Conservation (phyloP, 2,888 invertebrate genomes). For the Thecocarcelia acutangulata region DNA sequence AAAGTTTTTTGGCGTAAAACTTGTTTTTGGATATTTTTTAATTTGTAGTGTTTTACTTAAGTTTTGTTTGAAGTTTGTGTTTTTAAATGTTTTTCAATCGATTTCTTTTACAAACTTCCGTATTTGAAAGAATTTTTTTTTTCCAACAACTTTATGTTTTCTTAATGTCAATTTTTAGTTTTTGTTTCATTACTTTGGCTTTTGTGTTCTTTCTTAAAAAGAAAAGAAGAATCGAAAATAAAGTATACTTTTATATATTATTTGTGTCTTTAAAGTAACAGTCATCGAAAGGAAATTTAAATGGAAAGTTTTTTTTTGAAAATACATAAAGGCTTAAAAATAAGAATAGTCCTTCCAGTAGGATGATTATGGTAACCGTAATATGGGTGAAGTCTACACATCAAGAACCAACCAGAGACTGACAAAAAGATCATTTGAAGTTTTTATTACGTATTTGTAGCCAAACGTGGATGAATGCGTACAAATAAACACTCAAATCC, state of each 20-base stretch:
- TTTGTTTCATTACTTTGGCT: constrained; percentile 34
- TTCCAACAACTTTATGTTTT: constrained; percentile 19
- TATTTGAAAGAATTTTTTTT: constrained; percentile 4
- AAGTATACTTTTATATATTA: constrained; percentile 14
- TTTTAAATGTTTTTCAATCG: constrained; percentile 43
- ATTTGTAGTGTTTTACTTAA: constrained; percentile 61
- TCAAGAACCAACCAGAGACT: too few relatives aligned
- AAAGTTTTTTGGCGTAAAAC: constrained; percentile 57
- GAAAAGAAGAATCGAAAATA: too few relatives aligned
- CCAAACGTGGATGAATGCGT: too few relatives aligned
- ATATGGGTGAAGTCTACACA: too few relatives aligned
- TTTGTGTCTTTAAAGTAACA: constrained; percentile 55
- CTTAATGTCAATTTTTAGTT: constrained; percentile 43
- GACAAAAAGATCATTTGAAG: too few relatives aligned
- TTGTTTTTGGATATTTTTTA: constrained; percentile 52
- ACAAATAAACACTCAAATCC: too few relatives aligned
- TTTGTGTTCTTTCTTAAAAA: constrained; percentile 37
- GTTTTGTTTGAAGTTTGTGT: constrained; percentile 42
- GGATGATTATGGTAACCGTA: too few relatives aligned
- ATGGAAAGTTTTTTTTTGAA: constrained; percentile 18
- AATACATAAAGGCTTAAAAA: not conserved
- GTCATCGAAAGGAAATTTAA: constrained; percentile 19
- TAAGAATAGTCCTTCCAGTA: too few relatives aligned
- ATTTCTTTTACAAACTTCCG: constrained; percentile 13
- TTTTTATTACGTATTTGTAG: too few relatives aligned